Evolutionary conservation across 2,113 vertebrate genomes (phyloP).

Genomic region (Copsychus sechellarum): DNA sequence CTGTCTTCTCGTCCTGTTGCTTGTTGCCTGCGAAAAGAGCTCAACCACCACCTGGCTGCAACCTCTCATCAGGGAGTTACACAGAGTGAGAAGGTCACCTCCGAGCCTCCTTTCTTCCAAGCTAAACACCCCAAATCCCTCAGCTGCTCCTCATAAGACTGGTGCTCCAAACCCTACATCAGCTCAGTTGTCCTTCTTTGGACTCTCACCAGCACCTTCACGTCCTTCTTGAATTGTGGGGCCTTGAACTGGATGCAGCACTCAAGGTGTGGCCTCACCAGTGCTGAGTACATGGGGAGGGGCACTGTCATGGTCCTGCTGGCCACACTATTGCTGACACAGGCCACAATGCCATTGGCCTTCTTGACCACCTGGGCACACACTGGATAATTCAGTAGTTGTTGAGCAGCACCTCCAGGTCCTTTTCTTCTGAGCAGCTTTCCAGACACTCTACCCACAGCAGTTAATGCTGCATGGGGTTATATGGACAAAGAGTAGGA

Average conservation of each 20-base stretch:
- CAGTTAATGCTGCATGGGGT: background rate
- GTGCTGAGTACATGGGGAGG: background rate
- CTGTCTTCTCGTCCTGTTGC: background rate
- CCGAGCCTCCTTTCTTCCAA: background rate
- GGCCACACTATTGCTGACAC: background rate
- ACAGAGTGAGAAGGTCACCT: background rate
- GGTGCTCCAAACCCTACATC: background rate
- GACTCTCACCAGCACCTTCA: background rate
- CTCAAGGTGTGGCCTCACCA: background rate
- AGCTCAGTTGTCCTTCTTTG: background rate
- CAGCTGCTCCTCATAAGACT: background rate
- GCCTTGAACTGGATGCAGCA: background rate
- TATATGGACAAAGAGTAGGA: background rate
- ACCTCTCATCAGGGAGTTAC: background rate
- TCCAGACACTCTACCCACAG: background rate
- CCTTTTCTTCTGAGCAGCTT: background rate
- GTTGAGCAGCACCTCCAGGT: background rate
- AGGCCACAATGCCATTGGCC: background rate
- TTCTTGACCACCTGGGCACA: background rate
- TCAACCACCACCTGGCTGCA: background rate
- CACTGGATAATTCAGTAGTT: background rate
- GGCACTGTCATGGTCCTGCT: background rate
- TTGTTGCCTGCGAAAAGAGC: background rate
- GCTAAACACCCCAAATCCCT: background rate
- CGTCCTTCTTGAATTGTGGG: background rate